Base-by-base conservation (phyloP, 2,888 invertebrate genomes). In the Rutpela maculata region DNA sequence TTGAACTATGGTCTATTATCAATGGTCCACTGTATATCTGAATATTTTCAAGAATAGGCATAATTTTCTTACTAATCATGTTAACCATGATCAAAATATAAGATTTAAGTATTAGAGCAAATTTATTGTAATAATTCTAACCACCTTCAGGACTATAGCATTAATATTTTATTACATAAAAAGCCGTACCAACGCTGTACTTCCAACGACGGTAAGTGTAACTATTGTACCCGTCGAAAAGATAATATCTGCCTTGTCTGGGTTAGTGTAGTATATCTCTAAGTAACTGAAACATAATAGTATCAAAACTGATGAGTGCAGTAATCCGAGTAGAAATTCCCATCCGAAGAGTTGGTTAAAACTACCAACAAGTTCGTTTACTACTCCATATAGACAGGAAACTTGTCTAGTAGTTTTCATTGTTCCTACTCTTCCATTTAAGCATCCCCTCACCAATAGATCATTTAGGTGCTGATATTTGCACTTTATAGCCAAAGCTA, bases 301-400 rank as follows among this genome's bases (percentile, higher is more conserved):
- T 59, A 59, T 18, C 10, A 59, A 12, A 7, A 59, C 12, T 11
- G 59, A 59, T 22, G 59, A 59, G 1, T 59, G 67, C 7, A 55
- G 12, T n/a, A 55, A 10, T n/a, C n/a, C 11, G 2, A 67, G 18
- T n/a, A 67, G 17, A 1, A 55, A 15, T 50, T 67, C 67, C 67
- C 67, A 67, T 26, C 67, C 67, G 17, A 67, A 67, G 2, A 67
- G 67, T 38, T 50, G 19, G 17, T 67, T 67, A 17, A 55, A 67
- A 10, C 0, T 56, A 26, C 31, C 9, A 1, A 67, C 67, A 11
- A 55, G 10, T 56, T 55, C 26, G 12, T n/a, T 19, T 10, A 26
- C 10, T 0, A n/a, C 2, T n/a, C 17, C 50, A 11, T 55, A 67
- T 22, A 67, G n/a, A 9, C 10, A n/a, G 15, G 67, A 67, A 0